phyloP scores from a whole-genome alignment of 2,797 vertebrate species.

The Phoebastria nigripes region DNA sequence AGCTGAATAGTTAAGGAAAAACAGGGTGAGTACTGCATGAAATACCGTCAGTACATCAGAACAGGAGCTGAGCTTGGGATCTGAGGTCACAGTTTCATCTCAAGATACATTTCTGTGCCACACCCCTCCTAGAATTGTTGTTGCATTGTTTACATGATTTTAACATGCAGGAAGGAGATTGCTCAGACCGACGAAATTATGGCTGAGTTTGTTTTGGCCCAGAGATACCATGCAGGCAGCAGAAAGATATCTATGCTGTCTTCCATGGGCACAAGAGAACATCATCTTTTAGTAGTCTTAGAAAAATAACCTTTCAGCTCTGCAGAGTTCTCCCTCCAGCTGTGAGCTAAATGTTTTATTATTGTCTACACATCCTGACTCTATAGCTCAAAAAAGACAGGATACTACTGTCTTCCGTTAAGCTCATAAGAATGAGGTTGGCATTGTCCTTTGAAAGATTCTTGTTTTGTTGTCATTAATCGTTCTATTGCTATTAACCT shows the following conservation, averaged over 20 bases:
- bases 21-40: not conserved
- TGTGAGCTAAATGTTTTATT: not conserved
- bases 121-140: not conserved
- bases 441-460: not conserved
- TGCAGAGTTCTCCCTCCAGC: not conserved
- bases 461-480: not conserved
- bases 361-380: not conserved
- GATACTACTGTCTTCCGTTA: not conserved
- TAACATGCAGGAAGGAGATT: not conserved
- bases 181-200: not conserved
- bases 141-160: not conserved
- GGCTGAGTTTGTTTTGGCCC: not conserved
- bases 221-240: not conserved
- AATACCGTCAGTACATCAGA: not conserved
- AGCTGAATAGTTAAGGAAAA: not conserved
- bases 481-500: not conserved
- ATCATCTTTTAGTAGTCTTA: not conserved
- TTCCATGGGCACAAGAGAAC: not conserved
- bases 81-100: not conserved
- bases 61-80: not conserved
- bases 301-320: not conserved
- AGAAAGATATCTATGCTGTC: not conserved
- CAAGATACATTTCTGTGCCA: not conserved
- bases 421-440: not conserved
- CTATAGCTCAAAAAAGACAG: not conserved